Evolutionary conservation across 2,797 vertebrate genomes (phyloP).

Genomic region (Euthynnus affinis): DNA sequence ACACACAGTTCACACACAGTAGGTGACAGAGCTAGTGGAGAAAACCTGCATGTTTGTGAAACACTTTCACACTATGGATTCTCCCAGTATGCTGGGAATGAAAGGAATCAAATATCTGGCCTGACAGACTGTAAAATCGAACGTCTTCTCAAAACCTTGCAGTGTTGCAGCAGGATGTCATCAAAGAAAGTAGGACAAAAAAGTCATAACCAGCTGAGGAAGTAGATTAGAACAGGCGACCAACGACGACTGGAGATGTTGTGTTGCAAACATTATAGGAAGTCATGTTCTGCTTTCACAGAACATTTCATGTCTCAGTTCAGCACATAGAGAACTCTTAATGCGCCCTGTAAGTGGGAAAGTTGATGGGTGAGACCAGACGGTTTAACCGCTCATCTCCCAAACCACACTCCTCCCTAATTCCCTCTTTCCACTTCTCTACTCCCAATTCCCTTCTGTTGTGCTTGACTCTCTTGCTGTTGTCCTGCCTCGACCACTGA

Average conservation of each 20-base stretch:
- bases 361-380: slow-evolving; percentile 28
- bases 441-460: not conserved
- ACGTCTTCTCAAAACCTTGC: slow-evolving; percentile 31
- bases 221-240: slow-evolving; percentile 36
- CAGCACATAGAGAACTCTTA: slow-evolving; percentile 18
- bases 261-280: slow-evolving; percentile 5
- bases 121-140: slow-evolving; percentile 47
- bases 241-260: not conserved
- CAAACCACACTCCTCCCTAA: slow-evolving; percentile 24
- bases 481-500: slow-evolving; percentile 2
- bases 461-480: not conserved
- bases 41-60: slow-evolving; percentile 73
- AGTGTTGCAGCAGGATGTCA: slow-evolving; percentile 31
- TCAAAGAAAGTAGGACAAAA: slow-evolving; percentile 22
- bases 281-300: slow-evolving; percentile 31
- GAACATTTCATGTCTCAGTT: slow-evolving; percentile 36
- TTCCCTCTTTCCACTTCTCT: slow-evolving; percentile 15
- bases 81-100: slow-evolving; percentile 18
- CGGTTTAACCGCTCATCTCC: slow-evolving; percentile 35
- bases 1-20: slow-evolving; percentile 33
- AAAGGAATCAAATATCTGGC: slow-evolving; percentile 43
- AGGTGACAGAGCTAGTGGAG: slow-evolving; percentile 57
- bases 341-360: not conserved
- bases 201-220: slow-evolving; percentile 8
- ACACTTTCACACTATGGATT: slow-evolving; percentile 34